A percentile compares a stretch with the other conserved stretches of the same genome.
phyloP scores from a whole-genome alignment of 1,140 invertebrate genomes.

The Drosophila nikananu region DNA sequence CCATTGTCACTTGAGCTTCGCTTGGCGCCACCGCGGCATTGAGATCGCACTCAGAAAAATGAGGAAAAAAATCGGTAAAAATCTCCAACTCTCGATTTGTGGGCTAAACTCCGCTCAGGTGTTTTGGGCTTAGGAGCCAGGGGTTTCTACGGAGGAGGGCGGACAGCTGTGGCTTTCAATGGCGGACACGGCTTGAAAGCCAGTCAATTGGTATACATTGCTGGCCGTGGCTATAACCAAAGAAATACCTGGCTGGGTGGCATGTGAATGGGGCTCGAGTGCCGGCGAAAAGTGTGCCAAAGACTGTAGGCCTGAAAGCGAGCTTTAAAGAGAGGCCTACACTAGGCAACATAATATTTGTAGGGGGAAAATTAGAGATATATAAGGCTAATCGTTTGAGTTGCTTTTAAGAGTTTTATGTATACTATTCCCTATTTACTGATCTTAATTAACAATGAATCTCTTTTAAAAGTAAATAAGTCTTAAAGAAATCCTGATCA shows the following conservation, averaged over 20 bases:
- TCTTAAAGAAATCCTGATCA: no score
- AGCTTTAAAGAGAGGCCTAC: slow-evolving; percentile 26
- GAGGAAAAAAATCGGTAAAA: neutral
- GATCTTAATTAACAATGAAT: no score
- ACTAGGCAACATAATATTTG: slow-evolving; percentile 11
- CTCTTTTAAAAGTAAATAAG: no score
- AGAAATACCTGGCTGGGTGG: slow-evolving; percentile 43
- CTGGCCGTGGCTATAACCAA: slow-evolving; percentile 40
- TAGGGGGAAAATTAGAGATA: neutral
- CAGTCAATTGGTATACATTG: slow-evolving; percentile 17
- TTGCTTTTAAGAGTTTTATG: no score
- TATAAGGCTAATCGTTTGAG: neutral
- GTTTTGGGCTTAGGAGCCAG: slow-evolving; percentile 38
- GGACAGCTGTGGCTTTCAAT: slow-evolving; percentile 55
- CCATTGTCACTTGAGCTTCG: slow-evolving; percentile 72
- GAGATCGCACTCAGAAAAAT: slow-evolving; percentile 48
- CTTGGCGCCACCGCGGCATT: slow-evolving; percentile 78
- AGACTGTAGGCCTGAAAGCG: slow-evolving; percentile 67
- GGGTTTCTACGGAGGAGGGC: slow-evolving; percentile 15
- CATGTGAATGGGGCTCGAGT: slow-evolving; percentile 55
- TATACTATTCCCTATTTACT: no score
- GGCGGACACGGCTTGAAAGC: slow-evolving; percentile 57
- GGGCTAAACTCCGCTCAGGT: slow-evolving; percentile 68
- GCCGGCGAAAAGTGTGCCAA: slow-evolving; percentile 74
- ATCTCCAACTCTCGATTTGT: slow-evolving; percentile 44